phyloP scores from a whole-genome alignment of 2,888 invertebrate species.

The Smittia sp. region DNA sequence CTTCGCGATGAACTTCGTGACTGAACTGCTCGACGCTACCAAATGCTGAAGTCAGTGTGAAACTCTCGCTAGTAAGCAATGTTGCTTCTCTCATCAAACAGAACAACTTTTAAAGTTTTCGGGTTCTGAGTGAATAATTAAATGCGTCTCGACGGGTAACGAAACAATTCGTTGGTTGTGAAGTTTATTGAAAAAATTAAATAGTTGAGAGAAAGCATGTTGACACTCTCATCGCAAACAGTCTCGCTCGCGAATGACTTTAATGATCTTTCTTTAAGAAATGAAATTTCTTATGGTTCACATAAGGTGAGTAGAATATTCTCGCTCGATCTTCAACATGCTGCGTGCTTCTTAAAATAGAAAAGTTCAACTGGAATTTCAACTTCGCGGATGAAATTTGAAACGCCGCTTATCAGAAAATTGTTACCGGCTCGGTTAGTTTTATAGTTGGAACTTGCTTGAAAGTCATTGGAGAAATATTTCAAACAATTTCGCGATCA shows the following conservation, averaged over 20 bases:
- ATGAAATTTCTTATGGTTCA: constrained; percentile 31
- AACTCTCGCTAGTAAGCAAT: too few species aligned
- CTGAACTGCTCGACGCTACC: too few species aligned
- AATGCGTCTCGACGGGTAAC: too few species aligned
- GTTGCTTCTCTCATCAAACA: too few species aligned
- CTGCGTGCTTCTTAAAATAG: constrained; percentile 31
- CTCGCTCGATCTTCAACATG: neutral
- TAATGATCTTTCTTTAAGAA: constrained; percentile 34
- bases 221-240: constrained; percentile 22
- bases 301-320: constrained; percentile 32
- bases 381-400: neutral
- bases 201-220: neutral
- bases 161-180: too few species aligned
- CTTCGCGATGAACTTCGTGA: too few species aligned
- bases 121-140: too few species aligned
- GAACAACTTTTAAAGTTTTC: too few species aligned
- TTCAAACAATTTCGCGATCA: neutral
- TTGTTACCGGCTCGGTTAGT: neutral
- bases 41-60: too few species aligned
- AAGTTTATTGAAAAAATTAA: too few species aligned
- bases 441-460: neutral
- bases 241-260: constrained; percentile 34
- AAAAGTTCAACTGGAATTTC: constrained; percentile 34
- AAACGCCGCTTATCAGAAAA: neutral
- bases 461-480: constrained; percentile 1